These are phyloP conservation scores for Stenotaenia linearis DNA, from an alignment of 2,888 invertebrate genomes.

Conservation along the genomic window DNA sequence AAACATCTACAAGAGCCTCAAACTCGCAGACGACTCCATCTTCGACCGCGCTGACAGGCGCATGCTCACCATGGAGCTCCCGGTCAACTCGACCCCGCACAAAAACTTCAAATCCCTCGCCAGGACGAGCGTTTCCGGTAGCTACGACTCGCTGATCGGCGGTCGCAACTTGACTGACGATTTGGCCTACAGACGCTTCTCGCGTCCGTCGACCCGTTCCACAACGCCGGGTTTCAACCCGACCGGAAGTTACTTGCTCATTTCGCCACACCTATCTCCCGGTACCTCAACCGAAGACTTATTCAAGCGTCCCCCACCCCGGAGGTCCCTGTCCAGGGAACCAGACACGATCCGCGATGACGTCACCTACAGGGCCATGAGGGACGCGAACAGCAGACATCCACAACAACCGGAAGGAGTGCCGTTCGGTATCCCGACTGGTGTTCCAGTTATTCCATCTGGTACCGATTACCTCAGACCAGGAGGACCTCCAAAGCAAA, in stretches of 20 bases:
- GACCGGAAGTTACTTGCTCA: constrained; percentile 59
- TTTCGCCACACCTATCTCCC: constrained; percentile 58
- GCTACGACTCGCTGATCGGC: constrained; percentile 44
- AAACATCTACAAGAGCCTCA: constrained; percentile 75
- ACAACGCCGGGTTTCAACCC: not conserved
- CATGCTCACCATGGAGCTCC: not conserved
- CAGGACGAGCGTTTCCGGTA: constrained; percentile 29
- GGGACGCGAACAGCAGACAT: constrained; percentile 63
- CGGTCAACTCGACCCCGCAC: constrained; percentile 39
- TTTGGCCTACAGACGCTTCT: constrained; percentile 69
- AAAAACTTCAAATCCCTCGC: constrained; percentile 36
- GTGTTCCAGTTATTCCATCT: constrained; percentile 72
- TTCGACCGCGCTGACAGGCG: constrained; percentile 71
- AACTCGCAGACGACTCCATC: constrained; percentile 54
- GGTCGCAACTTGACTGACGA: constrained; percentile 65
- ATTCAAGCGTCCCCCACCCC: not conserved
- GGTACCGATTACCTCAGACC: constrained; percentile 67
- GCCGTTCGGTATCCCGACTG: constrained; percentile 83
- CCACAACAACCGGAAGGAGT: constrained; percentile 65
- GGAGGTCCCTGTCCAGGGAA: constrained; percentile 19
- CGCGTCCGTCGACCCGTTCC: constrained; percentile 43
- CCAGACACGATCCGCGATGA: constrained; percentile 79
- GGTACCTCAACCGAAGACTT: constrained; percentile 36
- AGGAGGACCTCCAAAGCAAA: constrained; percentile 51
- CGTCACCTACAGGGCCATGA: constrained; percentile 73